phyloP scores from a whole-genome alignment of 2,797 vertebrate species.

The Jordanella pulchra region DNA sequence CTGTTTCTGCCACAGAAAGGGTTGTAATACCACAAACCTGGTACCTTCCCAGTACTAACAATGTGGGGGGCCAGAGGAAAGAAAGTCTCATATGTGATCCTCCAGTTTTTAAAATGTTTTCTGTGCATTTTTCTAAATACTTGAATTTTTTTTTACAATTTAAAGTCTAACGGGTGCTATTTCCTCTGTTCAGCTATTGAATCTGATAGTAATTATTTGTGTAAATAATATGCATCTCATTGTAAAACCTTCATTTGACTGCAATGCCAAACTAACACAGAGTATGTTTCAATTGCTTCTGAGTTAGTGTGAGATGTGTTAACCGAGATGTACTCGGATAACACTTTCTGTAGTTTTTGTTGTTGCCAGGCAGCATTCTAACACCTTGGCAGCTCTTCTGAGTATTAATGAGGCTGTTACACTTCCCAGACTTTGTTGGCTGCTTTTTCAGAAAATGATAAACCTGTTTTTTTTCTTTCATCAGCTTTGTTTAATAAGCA shows the following conservation, averaged over 20 bases:
- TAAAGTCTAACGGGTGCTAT: neutral
- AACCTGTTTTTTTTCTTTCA: neutral
- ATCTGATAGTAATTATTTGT: neutral
- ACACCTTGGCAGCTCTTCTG: constrained; percentile 19
- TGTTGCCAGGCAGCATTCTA: constrained; percentile 50
- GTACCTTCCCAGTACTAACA: neutral
- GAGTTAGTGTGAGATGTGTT: constrained; percentile 1
- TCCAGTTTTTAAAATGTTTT: too few species aligned
- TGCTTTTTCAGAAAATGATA: constrained; percentile 14
- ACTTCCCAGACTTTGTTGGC: constrained; percentile 1
- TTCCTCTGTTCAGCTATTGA: neutral
- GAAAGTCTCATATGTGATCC: too few species aligned
- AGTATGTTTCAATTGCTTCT: neutral
- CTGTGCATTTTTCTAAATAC: neutral
- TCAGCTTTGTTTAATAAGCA: constrained; percentile 3
- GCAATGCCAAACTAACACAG: neutral
- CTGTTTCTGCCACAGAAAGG: neutral
- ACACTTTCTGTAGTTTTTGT: constrained; percentile 19
- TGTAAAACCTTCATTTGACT: neutral
- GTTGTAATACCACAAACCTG: neutral
- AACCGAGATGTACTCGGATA: constrained; percentile 21
- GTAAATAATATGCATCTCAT: neutral
- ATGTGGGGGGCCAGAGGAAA: neutral
- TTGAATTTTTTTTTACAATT: neutral
- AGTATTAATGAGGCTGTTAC: constrained; percentile 19